Percentiles rank a stretch among this genome's conserved stretches.
Evolutionary conservation across 2,888 invertebrate species (phyloP).

Genomic region (Rhamphomyia laevipes): DNA sequence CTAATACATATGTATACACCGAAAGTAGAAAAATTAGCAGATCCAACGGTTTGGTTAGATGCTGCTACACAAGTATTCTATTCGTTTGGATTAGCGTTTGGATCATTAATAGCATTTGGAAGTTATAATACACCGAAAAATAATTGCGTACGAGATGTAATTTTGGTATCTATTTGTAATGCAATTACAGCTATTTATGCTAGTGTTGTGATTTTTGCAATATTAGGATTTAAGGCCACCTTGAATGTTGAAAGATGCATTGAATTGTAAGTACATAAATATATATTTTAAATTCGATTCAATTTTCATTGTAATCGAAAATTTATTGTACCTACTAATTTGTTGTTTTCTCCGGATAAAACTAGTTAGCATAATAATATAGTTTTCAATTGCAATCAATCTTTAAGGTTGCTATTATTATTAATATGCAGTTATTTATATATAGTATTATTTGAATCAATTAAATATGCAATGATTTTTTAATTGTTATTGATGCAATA

Average conservation of each 20-base stretch:
- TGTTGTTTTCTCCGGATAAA: too few relatives aligned
- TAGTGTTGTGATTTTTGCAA: slow-evolving; percentile 88
- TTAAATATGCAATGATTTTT: too few relatives aligned
- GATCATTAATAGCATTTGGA: slow-evolving; percentile 89
- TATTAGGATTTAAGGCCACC: slow-evolving; percentile 92
- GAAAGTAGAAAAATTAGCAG: slow-evolving; percentile 74
- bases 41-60: slow-evolving; percentile 89
- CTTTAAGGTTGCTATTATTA: too few relatives aligned
- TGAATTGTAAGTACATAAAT: slow-evolving; percentile 44
- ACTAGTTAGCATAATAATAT: too few relatives aligned
- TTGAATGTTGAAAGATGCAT: slow-evolving; percentile 79
- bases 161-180: slow-evolving; percentile 84
- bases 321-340: background rate
- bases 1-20: slow-evolving; percentile 86
- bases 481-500: too few relatives aligned
- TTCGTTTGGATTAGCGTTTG: slow-evolving; percentile 89
- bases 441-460: too few relatives aligned
- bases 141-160: slow-evolving; percentile 85
- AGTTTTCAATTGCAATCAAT: too few relatives aligned
- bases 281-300: background rate
- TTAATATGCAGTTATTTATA: too few relatives aligned
- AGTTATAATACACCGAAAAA: slow-evolving; percentile 92
- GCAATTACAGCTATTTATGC: slow-evolving; percentile 91
- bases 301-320: background rate
- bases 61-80: slow-evolving; percentile 97